phyloP scores from a whole-genome alignment of 2,797 vertebrate species.

The Clarias platycephalus region DNA sequence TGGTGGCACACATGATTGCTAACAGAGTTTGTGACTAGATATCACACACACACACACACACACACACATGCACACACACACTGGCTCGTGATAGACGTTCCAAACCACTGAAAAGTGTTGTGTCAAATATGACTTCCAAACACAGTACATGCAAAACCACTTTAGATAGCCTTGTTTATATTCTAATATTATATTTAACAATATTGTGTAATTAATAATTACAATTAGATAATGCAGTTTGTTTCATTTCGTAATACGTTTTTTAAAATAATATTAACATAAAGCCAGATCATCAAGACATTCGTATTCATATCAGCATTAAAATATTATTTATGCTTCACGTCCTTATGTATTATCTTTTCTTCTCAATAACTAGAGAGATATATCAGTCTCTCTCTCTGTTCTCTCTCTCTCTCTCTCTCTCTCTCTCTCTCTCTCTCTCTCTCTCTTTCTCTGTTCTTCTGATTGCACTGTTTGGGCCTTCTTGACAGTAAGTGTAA shows the following conservation, averaged over 20 bases:
- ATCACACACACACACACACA: neutral
- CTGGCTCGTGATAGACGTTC: neutral
- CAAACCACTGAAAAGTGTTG: slow-evolving; percentile 18
- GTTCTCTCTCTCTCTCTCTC: slow-evolving; percentile 15
- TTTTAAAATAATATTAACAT: neutral
- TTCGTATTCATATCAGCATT: neutral
- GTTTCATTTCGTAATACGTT: neutral
- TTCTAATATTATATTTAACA: neutral
- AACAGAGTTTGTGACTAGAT: slow-evolving; percentile 12
- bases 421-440: slow-evolving; percentile 2
- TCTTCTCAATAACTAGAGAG: neutral
- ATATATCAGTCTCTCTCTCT: slow-evolving; percentile 48
- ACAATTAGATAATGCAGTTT: neutral
- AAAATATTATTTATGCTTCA: neutral
- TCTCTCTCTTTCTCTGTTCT: slow-evolving; percentile 64
- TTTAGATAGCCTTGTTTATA: neutral
- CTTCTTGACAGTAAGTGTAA: slow-evolving; percentile 68
- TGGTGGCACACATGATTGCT: neutral
- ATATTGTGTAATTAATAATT: neutral
- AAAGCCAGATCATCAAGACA: neutral
- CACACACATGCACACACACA: neutral
- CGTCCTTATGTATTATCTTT: no score
- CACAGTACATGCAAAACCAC: neutral
- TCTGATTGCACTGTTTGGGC: slow-evolving; percentile 75
- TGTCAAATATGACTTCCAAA: neutral